Evolutionary conservation across 2,888 invertebrate genomes (phyloP).

Genomic region (Cancer borealis): DNA sequence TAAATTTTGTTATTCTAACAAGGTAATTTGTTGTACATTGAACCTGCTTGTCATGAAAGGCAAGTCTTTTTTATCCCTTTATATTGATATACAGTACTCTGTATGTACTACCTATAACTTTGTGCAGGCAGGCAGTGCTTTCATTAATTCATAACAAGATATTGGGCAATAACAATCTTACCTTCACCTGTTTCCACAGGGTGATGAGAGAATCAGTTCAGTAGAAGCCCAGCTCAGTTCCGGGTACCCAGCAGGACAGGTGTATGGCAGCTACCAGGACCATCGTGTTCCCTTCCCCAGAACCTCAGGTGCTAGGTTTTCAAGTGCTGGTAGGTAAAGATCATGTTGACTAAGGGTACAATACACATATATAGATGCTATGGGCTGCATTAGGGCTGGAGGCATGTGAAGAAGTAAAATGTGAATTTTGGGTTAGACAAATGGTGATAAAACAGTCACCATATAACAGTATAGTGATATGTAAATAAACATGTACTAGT

Average conservation of each 20-base stretch:
- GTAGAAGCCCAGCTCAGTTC: slow-evolving; percentile 54
- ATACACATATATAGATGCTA: not conserved
- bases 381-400: not conserved
- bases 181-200: slow-evolving; percentile 43
- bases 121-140: not conserved
- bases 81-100: not conserved
- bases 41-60: not conserved
- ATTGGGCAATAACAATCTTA: no score
- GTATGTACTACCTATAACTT: not conserved
- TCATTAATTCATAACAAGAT: no score
- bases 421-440: not conserved
- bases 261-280: slow-evolving; percentile 79
- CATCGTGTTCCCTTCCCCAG: slow-evolving; percentile 95
- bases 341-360: not conserved
- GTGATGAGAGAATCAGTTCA: slow-evolving; percentile 66
- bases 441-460: no score
- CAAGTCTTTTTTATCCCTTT: not conserved
- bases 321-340: slow-evolving; percentile 82
- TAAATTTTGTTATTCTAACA: not conserved
- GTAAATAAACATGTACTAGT: no score
- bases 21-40: not conserved
- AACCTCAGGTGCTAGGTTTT: slow-evolving; percentile 95
- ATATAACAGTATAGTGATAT: no score
- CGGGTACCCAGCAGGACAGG: slow-evolving; percentile 63
- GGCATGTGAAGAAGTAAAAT: not conserved